phyloP scores from a whole-genome alignment of 1,140 invertebrate species.

The Eurytemora carolleeae region DNA sequence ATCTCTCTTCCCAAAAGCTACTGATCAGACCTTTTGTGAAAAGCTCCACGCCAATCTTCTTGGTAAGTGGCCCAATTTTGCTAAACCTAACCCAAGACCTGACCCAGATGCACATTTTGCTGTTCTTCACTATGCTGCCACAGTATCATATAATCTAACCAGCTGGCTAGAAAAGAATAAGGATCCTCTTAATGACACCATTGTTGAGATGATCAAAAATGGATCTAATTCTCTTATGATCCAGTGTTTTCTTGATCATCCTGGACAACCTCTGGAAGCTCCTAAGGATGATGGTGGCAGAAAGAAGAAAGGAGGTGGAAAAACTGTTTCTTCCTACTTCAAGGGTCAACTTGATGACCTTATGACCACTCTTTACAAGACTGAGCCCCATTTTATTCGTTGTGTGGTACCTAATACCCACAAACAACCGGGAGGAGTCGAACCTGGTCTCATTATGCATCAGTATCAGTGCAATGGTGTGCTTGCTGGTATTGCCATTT shows the following conservation, averaged over 20 bases:
- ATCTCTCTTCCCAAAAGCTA: too few species aligned
- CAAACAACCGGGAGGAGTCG: conserved; percentile 88
- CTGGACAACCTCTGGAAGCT: conserved; percentile 60
- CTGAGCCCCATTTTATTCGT: too few species aligned
- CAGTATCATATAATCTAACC: conserved; percentile 87
- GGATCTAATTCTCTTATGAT: too few species aligned
- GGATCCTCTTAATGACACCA: too few species aligned
- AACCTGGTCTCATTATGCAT: conserved; percentile 97
- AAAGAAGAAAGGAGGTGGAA: conserved; percentile 75
- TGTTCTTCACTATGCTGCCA: conserved; percentile 95
- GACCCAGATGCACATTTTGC: conserved; percentile 95
- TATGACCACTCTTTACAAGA: too few species aligned
- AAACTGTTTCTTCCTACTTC: conserved; percentile 84
- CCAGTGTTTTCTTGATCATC: conserved; percentile 83
- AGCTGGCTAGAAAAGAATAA: conserved; percentile 99
- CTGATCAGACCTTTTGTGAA: conserved; percentile 90
- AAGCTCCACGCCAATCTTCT: conserved; percentile 96
- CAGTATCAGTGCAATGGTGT: conserved; percentile 47
- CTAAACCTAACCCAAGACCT: conserved; percentile 89
- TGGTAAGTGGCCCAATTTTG: conserved; percentile 92
- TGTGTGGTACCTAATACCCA: conserved; percentile 69
- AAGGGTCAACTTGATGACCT: too few species aligned
- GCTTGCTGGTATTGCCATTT: too few species aligned
- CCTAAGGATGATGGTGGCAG: conserved; percentile 47
- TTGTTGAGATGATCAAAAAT: too few species aligned